These are phyloP conservation scores for Galagoides demidoff DNA, from an alignment of 2,797 vertebrate genomes.

Conservation along the genomic window DNA sequence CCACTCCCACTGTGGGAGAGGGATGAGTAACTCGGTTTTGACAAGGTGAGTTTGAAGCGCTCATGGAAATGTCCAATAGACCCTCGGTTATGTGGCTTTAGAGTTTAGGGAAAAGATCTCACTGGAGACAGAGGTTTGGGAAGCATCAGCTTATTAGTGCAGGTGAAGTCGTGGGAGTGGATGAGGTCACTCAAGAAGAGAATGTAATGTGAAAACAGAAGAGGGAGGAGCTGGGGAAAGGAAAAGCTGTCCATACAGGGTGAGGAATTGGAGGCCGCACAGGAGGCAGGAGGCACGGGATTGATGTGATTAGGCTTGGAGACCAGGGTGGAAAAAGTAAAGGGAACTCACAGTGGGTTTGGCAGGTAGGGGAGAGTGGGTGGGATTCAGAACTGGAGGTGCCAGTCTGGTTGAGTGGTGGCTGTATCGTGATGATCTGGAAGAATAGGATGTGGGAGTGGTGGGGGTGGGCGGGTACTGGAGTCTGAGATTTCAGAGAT, in stretches of 20 bases:
- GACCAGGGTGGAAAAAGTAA: not conserved
- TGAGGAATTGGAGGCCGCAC: not conserved
- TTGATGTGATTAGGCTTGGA: not conserved
- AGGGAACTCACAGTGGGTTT: not conserved
- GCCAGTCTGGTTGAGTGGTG: not conserved
- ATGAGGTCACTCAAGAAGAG: not conserved
- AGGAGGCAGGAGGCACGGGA: not conserved
- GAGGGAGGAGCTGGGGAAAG: not conserved
- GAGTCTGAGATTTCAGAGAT: not conserved
- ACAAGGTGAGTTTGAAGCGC: slow-evolving; percentile 29
- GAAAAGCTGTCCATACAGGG: not conserved
- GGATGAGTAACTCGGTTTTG: slow-evolving; percentile 51
- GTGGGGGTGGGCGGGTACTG: not conserved
- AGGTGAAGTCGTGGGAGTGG: not conserved
- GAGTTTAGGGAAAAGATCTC: slow-evolving; percentile 9
- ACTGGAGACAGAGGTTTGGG: not conserved
- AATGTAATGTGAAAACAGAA: not conserved
- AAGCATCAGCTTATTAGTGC: not conserved
- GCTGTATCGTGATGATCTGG: not conserved
- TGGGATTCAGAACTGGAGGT: not conserved
- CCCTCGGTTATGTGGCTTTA: not conserved
- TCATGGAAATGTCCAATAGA: slow-evolving; percentile 29
- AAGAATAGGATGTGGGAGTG: not conserved
- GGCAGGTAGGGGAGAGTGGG: not conserved
- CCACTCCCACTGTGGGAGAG: not conserved